Evolutionary conservation across 1,140 invertebrate genomes (phyloP).

Genomic region (Dufourea novaeangliae): DNA sequence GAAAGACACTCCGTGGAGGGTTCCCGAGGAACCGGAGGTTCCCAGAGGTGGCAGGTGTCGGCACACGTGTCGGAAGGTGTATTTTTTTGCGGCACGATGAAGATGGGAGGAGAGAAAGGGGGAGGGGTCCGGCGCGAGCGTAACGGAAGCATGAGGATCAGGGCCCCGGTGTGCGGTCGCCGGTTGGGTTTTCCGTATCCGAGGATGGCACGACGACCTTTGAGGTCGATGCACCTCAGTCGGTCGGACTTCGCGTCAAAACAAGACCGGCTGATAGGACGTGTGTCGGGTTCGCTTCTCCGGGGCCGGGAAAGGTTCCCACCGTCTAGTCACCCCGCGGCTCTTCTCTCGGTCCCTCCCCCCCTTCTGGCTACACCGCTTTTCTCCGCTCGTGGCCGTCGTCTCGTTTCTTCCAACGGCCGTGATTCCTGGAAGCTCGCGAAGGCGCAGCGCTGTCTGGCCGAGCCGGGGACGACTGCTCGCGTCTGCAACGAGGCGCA

Average conservation of each 20-base stretch:
- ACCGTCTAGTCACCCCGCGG: conserved; percentile 77
- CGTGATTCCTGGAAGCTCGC: conserved; percentile 74
- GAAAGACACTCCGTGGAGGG: neutral
- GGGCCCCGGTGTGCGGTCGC: neutral
- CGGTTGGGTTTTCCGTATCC: conserved; percentile 38
- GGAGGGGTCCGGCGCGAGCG: neutral
- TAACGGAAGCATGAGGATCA: conserved; percentile 28
- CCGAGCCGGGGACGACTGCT: conserved; percentile 66
- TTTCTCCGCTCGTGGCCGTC: conserved; percentile 22
- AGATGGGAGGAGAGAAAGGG: neutral
- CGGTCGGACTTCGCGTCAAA: conserved; percentile 74
- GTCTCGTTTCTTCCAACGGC: conserved; percentile 56
- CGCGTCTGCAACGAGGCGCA: conserved; percentile 69
- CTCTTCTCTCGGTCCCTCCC: conserved; percentile 45
- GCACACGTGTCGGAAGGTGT: conserved; percentile 21
- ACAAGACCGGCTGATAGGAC: conserved; percentile 74
- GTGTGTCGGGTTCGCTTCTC: conserved; percentile 60
- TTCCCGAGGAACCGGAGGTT: conserved; percentile 10
- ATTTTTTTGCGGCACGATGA: conserved; percentile 12
- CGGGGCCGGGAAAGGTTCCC: conserved; percentile 72
- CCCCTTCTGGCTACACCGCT: conserved; percentile 20
- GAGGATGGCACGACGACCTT: conserved; percentile 75
- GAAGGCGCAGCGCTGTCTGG: conserved; percentile 81
- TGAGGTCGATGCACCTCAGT: conserved; percentile 79
- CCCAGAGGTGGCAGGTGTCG: conserved; percentile 21